Conservation (phyloP, 2,797 vertebrate genomes). For the Uromys caudimaculatus region DNA sequence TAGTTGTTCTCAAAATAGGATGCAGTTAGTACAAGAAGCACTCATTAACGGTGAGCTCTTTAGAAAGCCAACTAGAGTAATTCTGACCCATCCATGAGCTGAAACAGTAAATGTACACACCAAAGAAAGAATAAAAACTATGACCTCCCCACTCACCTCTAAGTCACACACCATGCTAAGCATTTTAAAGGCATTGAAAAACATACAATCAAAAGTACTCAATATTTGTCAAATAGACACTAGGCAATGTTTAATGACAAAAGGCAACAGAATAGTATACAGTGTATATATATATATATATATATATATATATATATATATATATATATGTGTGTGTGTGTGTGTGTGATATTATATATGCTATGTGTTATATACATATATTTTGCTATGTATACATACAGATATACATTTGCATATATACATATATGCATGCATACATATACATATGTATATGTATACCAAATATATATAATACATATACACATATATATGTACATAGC, state of each 20-base stretch:
- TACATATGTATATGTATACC: no score
- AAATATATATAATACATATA: no score
- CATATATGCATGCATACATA: no score
- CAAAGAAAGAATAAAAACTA: background rate
- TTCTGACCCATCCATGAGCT: background rate
- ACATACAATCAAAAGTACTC: background rate
- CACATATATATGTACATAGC: no score
- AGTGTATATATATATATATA: no score
- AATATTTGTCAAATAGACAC: background rate
- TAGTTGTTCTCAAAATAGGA: background rate
- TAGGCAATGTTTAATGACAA: background rate
- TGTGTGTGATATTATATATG: background rate
- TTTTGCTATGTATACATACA: background rate
- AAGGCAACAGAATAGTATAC: background rate
- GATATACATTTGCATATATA: no score
- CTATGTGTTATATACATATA: background rate
- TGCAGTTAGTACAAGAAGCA: slow-evolving; percentile 1
- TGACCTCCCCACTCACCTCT: background rate
- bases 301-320: no score
- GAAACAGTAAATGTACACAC: background rate
- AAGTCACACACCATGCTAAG: background rate
- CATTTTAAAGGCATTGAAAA: slow-evolving; percentile 14
- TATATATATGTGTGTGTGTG: no score
- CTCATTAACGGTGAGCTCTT: background rate
- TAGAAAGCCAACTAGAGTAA: background rate